phyloP scores from a whole-genome alignment of 2,113 vertebrate species.

The Scolopax mira region DNA sequence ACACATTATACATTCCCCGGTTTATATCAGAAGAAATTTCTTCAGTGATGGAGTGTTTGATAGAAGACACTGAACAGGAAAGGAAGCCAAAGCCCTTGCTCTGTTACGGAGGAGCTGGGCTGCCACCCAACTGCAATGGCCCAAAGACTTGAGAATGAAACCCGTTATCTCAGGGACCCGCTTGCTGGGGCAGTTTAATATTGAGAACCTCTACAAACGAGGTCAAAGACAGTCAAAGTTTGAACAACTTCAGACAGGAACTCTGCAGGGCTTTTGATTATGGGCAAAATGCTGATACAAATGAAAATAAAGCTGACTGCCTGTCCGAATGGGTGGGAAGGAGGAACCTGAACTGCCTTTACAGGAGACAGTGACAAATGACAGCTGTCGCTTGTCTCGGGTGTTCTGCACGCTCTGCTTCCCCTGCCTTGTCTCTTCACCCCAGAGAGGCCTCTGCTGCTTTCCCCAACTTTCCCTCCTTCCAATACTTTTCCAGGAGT shows the following conservation, averaged over 20 bases:
- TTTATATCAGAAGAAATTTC: not conserved
- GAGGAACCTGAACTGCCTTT: not conserved
- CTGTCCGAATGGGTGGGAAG: not conserved
- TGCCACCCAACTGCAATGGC: not conserved
- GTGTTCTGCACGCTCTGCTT: not conserved
- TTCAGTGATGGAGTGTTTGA: not conserved
- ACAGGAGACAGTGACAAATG: not conserved
- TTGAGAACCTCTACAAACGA: not conserved
- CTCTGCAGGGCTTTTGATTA: not conserved
- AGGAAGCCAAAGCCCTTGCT: not conserved
- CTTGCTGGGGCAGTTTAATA: not conserved
- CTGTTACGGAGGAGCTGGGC: not conserved
- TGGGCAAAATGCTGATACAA: not conserved
- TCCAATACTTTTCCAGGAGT: not conserved
- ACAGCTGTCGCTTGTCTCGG: not conserved
- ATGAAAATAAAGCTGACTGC: not conserved
- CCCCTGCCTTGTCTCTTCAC: not conserved
- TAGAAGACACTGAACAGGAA: fast-evolving
- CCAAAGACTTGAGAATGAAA: not conserved
- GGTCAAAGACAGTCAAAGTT: not conserved
- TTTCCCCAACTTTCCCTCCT: not conserved
- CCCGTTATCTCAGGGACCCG: not conserved
- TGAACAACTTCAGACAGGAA: not conserved
- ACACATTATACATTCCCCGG: not conserved
- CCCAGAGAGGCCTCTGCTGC: not conserved